These are phyloP conservation scores for Girardia tigrina DNA, from an alignment of 2,888 invertebrate genomes.

Conservation along the genomic window DNA sequence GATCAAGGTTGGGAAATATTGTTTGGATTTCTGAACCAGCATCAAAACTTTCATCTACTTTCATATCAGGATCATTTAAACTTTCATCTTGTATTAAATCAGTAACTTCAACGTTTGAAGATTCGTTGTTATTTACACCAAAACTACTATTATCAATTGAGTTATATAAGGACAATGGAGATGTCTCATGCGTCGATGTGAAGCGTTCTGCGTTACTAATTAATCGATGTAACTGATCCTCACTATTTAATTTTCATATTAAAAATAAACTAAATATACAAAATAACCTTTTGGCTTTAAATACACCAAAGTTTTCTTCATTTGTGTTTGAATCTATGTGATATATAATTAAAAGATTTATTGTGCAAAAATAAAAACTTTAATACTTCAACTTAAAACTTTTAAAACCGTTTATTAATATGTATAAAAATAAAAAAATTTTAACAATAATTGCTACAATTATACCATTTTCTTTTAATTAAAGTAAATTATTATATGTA, in stretches of 20 bases:
- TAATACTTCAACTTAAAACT: no score
- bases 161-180: neutral
- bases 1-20: neutral
- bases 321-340: neutral
- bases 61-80: neutral
- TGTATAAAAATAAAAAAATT: no score
- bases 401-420: no score
- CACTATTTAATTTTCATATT: neutral
- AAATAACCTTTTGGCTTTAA: neutral
- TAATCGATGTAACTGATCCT: neutral
- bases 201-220: neutral
- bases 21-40: neutral
- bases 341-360: no score
- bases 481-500: no score
- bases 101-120: no score
- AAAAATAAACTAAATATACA: neutral
- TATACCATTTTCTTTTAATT: no score
- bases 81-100: neutral
- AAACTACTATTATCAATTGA: neutral
- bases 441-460: no score
- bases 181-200: neutral
- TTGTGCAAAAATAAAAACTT: no score
- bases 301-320: neutral
- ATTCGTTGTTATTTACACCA: neutral
- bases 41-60: conserved; percentile 12